Evolutionary conservation across 2,113 vertebrate species (phyloP), one percentile per base, ranked within the genome.

Genomic region (Phoxinus phoxinus): DNA sequence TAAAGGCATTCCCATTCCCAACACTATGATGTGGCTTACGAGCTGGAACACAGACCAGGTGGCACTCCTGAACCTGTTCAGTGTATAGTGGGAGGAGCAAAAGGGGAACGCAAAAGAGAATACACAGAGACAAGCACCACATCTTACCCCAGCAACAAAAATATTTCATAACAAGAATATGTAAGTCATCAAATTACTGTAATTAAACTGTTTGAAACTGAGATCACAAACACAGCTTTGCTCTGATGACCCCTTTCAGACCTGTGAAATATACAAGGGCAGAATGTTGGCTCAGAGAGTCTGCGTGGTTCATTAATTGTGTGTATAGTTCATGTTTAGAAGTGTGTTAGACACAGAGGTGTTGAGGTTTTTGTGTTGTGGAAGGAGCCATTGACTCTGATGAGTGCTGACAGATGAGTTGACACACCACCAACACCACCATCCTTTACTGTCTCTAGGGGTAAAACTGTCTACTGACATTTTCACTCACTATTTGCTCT

Each of bases 361-460:
- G 78, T 61, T 44, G 35, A 80, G 7, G 13, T 27, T 48, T 65
- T 19, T 74, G 9, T 73, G 44, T 81, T 81, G 23, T 32, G 25
- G 41, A 81, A 65, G 27, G 25, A 17, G 37, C 41, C n/a, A 59
- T 32, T 81, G 79, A 67, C 41, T 63, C 44, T 81, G 59, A 81
- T 67, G 79, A 67, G 25, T 81, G 37, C 23, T 81, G 77, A 80
- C 77, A 63, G 58, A 27, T 61, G 56, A 63, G n/a, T 25, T 58
- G 77, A 80, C 77, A 56, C 17, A 67, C 61, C 44, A 81, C 37
- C 59, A 81, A 4, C 59, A 46, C 65, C 41, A 81, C 15, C 41
- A 48, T 81, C n/a, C 79, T 23, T 46, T 19, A 19, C 78, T 81
- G 53, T 25, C 56, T 80, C 11, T 41, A 48, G 78, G 77, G 59